Percentiles rank a stretch among this genome's conserved stretches.
Conservation (phyloP, 2,888 invertebrate genomes). For the Hipparchia semele region DNA sequence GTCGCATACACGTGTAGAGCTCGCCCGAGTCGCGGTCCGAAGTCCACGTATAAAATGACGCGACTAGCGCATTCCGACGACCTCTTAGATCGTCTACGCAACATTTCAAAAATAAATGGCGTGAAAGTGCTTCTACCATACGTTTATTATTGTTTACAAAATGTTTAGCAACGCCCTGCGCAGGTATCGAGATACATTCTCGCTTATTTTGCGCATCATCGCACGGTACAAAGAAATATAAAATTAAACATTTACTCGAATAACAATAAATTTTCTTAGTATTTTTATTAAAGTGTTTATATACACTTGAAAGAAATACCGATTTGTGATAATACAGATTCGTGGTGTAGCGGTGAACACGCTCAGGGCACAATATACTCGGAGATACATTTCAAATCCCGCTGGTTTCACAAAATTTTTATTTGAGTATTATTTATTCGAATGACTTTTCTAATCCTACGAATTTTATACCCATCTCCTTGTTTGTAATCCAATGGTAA, state of each 20-base stretch:
- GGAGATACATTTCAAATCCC: too few species aligned
- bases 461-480: too few species aligned
- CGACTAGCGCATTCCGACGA: slow-evolving; percentile 29
- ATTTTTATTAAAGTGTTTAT: too few species aligned
- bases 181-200: background rate
- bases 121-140: slow-evolving; percentile 21
- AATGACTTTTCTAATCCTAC: too few species aligned
- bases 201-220: background rate
- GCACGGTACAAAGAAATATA: background rate
- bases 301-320: too few species aligned
- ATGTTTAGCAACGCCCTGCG: slow-evolving; percentile 17
- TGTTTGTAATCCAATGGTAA: too few species aligned
- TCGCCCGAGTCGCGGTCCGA: slow-evolving; percentile 20
- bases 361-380: too few species aligned
- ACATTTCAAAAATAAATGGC: slow-evolving; percentile 34
- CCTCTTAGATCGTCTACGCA: slow-evolving; percentile 27
- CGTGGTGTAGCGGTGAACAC: too few species aligned
- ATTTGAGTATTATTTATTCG: too few species aligned
- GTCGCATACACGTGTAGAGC: slow-evolving; percentile 28
- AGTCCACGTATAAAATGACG: slow-evolving; percentile 33
- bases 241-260: background rate
- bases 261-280: too few species aligned
- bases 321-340: too few species aligned
- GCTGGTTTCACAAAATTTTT: too few species aligned
- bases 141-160: slow-evolving; percentile 37